Evolutionary conservation across 2,797 vertebrate species (phyloP).

Genomic region (Eleutherodactylus coqui): DNA sequence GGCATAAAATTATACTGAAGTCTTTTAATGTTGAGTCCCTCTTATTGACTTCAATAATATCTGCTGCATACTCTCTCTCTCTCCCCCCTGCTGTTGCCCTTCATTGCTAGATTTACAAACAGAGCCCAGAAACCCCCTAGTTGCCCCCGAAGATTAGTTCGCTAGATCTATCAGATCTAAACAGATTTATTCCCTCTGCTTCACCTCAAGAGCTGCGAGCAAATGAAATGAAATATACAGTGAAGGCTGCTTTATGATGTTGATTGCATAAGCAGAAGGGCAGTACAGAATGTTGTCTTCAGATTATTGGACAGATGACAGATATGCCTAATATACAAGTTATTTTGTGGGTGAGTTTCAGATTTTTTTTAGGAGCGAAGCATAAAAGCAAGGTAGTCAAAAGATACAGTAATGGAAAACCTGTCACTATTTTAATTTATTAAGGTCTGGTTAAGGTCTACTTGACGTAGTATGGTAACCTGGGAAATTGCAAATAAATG

Average conservation of each 20-base stretch:
- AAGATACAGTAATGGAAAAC: not conserved
- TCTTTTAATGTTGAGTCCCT: not conserved
- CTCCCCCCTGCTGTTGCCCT: not conserved
- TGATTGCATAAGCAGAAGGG: not conserved
- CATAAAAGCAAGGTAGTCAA: not conserved
- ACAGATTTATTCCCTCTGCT: not conserved
- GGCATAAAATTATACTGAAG: not conserved
- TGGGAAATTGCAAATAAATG: not conserved
- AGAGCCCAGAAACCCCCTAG: not conserved
- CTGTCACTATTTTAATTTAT: conserved; percentile 19
- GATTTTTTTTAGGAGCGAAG: not conserved
- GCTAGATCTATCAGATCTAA: not conserved
- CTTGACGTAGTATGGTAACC: conserved; percentile 8
- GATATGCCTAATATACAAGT: not conserved
- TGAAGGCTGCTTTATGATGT: not conserved
- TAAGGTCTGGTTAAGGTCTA: not conserved
- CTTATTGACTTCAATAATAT: not conserved
- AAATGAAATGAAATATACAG: not conserved
- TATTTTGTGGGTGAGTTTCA: not conserved
- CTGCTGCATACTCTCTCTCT: not conserved
- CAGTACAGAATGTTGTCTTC: not conserved
- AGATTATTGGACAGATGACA: not conserved
- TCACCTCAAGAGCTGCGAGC: not conserved
- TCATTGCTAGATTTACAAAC: not conserved
- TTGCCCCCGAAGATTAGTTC: not conserved